Base-by-base conservation (phyloP, 2,113 vertebrate species). In the Piprites chloris region DNA sequence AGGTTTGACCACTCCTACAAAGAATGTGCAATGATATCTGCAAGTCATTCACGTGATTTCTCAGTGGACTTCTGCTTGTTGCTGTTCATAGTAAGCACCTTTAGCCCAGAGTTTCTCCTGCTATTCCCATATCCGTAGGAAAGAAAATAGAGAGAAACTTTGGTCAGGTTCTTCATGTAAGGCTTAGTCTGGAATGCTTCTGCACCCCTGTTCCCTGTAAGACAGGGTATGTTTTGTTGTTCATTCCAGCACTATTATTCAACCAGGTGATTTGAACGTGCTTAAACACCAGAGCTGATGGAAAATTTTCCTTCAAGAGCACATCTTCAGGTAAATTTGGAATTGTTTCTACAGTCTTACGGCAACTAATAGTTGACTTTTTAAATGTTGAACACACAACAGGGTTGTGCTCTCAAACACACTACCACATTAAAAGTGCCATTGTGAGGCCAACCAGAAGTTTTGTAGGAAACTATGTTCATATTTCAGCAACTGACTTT, bases 301-400 rank as follows among this genome's bases (percentile, higher is more conserved):
- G 12, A 63, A 89, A 33, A 71, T 11, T 63, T 37, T 16, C 32
- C 37, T 77, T 89, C 58, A 47, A 67, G 24, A 62, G 9, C 26
- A 52, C 11, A 63, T 20, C n/a, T 78, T 39, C 30, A 33, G 21
- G 7, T 59, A 78, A 81, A 71, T 28, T 46, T 23, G 5, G 12
- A 87, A 78, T 44, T 33, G 5, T 35, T 82, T 82, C 27, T 67
- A 78, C 44, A 39, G 30, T 47, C 14, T 30, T 71, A 66, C 77
- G 24, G 16, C 9, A 81, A 50, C 5, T 15, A 33, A 69, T 11
- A 46, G 32, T 13, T 39, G 42, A 14, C 3, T 35, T 72, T 74
- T 53, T 27, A 67, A 55, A 55, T 11, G 6, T 0, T 24, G 11
- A 53, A 50, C 8, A 32, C 12, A 61, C 0, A 2, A 68, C 4